These are phyloP conservation scores for Oreochromis aureus DNA, from an alignment of 2,113 vertebrate species.

Conservation along the genomic window DNA sequence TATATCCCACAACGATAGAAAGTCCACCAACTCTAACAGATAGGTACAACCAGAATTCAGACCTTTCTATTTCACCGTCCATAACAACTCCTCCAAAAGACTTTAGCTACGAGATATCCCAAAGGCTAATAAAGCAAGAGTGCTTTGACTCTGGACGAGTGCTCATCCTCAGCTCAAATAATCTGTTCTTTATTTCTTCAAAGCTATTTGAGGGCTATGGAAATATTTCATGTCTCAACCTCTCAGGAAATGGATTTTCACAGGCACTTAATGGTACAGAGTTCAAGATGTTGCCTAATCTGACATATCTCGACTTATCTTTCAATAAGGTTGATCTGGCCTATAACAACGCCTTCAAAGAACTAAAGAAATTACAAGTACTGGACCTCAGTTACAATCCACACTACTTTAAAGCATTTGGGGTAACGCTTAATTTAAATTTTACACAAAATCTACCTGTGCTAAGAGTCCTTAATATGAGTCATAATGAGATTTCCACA, in stretches of 20 bases:
- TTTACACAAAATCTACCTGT: conserved; percentile 68
- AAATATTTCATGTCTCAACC: conserved; percentile 76
- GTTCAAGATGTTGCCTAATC: conserved; percentile 56
- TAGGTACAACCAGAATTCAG: background rate
- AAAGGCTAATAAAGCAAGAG: conserved; percentile 48
- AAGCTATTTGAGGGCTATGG: conserved; percentile 65
- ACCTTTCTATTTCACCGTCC: background rate
- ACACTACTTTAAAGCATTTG: conserved; percentile 74
- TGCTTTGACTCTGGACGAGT: conserved; percentile 71
- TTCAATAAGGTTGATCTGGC: conserved; percentile 68
- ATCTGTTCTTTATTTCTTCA: conserved; percentile 74
- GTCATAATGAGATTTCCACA: conserved; percentile 67
- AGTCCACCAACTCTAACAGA: fast-evolving
- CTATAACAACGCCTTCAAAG: conserved; percentile 57
- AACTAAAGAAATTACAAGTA: conserved; percentile 59
- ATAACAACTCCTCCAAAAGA: background rate
- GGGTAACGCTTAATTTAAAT: conserved; percentile 69
- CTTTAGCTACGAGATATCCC: background rate
- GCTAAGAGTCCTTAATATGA: conserved; percentile 63
- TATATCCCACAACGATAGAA: conserved; percentile 52
- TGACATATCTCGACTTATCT: conserved; percentile 73
- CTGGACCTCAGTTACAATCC: conserved; percentile 76
- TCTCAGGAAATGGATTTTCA: conserved; percentile 74
- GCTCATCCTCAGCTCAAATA: conserved; percentile 76
- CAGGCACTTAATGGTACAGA: conserved; percentile 65